These are phyloP conservation scores for Lamellibrachia satsuma DNA, from an alignment of 2,888 invertebrate species.

Conservation along the genomic window DNA sequence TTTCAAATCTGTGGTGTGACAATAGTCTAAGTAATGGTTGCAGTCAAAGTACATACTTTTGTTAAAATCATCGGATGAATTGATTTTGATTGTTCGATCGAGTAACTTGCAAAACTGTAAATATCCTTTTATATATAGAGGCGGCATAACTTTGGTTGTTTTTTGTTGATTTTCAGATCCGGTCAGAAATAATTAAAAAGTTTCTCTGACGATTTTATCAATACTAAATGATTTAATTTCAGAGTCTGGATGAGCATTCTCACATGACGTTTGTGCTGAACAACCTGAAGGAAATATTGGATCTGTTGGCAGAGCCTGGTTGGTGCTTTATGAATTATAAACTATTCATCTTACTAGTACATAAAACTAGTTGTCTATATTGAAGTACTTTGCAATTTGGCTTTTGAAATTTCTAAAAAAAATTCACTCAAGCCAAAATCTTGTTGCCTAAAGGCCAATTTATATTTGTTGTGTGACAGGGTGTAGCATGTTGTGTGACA, in stretches of 20 bases:
- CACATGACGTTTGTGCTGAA: conserved; percentile 63
- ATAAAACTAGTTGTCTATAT: neutral
- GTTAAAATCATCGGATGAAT: too few relatives aligned
- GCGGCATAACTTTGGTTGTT: too few relatives aligned
- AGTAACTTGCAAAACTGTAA: too few relatives aligned
- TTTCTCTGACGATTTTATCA: neutral
- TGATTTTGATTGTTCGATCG: too few relatives aligned
- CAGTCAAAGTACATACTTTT: too few relatives aligned
- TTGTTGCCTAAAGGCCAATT: neutral
- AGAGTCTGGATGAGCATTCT: conserved; percentile 64
- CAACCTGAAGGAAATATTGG: conserved; percentile 62
- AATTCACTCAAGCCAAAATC: neutral
- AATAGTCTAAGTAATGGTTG: too few relatives aligned
- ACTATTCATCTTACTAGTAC: neutral
- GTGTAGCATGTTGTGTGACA: conserved; percentile 23
- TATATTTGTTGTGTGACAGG: conserved; percentile 25
- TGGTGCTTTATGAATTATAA: conserved; percentile 21
- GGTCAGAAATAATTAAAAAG: too few relatives aligned
- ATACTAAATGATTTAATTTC: conserved; percentile 31
- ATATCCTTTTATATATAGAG: too few relatives aligned
- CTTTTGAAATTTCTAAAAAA: neutral
- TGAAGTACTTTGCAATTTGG: neutral
- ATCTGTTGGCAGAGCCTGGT: conserved; percentile 63
- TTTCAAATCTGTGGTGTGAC: too few relatives aligned
- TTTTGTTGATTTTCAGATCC: too few relatives aligned